Conservation (phyloP, 2,888 invertebrate species). For the Tuberolachnus salignus region DNA sequence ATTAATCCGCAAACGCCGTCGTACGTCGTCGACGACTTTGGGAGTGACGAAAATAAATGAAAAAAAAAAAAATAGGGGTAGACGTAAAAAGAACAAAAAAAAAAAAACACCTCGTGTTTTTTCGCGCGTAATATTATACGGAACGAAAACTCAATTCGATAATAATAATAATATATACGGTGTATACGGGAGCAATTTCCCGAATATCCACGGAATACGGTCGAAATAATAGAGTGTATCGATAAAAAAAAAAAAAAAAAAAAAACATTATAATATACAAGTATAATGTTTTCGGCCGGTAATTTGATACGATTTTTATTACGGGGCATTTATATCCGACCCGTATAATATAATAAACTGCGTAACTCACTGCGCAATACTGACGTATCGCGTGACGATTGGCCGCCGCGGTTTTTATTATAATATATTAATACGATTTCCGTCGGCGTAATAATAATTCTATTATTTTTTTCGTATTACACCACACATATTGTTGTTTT, state of each 20-base stretch:
- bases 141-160: slow-evolving; percentile 40
- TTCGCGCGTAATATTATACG: no score
- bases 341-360: no score
- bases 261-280: no score
- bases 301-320: slow-evolving; percentile 56
- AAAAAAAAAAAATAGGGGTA: neutral
- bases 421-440: slow-evolving; percentile 9
- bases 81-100: neutral
- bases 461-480: neutral
- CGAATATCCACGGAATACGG: neutral
- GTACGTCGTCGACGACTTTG: neutral
- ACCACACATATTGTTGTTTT: no score
- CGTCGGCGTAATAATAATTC: neutral
- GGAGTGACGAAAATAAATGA: slow-evolving; percentile 51
- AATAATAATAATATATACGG: neutral
- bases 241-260: no score
- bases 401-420: slow-evolving; percentile 26
- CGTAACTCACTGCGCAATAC: neutral
- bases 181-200: slow-evolving; percentile 37
- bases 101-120: slow-evolving; percentile 3
- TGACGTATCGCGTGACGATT: slow-evolving; percentile 54
- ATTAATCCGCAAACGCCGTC: slow-evolving; percentile 29
- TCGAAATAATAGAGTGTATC: no score
- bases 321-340: slow-evolving; percentile 49
- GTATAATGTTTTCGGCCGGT: slow-evolving; percentile 6